These are phyloP conservation scores for Malurus splendens DNA, from an alignment of 2,797 vertebrate genomes.

Conservation along the genomic window DNA sequence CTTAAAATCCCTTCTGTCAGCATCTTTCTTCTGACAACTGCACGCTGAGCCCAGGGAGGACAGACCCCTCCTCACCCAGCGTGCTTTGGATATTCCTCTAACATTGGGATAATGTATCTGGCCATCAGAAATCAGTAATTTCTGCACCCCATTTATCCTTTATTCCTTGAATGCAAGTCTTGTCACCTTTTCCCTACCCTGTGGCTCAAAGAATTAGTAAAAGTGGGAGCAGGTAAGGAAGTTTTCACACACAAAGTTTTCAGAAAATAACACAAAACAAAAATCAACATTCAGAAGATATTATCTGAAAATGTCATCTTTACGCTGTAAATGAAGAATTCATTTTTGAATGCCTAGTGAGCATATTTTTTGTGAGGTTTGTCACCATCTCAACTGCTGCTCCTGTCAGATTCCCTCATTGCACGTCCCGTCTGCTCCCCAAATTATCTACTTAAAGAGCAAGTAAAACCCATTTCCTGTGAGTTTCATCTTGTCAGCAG, in stretches of 20 bases:
- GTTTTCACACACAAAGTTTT: neutral
- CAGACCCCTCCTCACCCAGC: neutral
- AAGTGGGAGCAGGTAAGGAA: neutral
- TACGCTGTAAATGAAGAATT: neutral
- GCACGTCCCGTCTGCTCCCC: neutral
- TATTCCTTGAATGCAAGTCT: neutral
- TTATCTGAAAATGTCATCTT: neutral
- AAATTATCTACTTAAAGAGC: conserved; percentile 11
- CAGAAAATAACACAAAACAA: neutral
- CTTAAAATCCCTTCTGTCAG: neutral
- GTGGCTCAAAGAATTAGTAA: neutral
- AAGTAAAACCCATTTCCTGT: conserved; percentile 25
- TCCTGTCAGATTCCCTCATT: conserved; percentile 11
- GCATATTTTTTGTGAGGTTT: neutral
- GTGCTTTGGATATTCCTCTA: neutral
- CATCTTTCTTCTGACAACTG: neutral
- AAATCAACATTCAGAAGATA: neutral
- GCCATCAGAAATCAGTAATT: neutral
- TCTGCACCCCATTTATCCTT: neutral
- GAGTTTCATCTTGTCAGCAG: conserved; percentile 13
- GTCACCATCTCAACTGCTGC: neutral
- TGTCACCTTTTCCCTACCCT: neutral
- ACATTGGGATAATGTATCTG: neutral
- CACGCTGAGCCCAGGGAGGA: neutral
- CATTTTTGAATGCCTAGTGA: neutral